These are phyloP conservation scores for Desmophyllum pertusum DNA, from an alignment of 92 coral and sea anemone species.

Conservation along the genomic window DNA sequence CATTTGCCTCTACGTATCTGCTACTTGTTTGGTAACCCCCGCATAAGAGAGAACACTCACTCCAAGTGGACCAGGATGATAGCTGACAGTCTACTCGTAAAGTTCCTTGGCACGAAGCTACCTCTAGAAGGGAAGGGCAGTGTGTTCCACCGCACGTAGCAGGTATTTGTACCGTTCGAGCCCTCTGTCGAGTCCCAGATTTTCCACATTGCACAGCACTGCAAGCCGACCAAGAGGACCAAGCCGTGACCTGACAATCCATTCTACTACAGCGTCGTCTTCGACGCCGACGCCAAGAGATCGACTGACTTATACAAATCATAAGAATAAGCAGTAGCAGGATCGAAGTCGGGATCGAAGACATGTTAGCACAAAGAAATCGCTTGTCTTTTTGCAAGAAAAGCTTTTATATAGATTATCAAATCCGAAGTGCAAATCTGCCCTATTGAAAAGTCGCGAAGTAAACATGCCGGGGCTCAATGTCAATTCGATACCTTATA, in stretches of 20 bases:
- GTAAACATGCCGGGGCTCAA: too few species aligned
- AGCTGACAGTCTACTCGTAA: not conserved
- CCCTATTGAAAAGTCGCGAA: too few species aligned
- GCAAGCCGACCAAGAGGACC: slow-evolving; percentile 32
- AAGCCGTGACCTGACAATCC: not conserved
- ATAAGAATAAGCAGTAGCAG: not conserved
- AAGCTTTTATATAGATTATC: too few species aligned
- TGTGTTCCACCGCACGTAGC: slow-evolving; percentile 12
- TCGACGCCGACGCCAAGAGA: slow-evolving; percentile 5
- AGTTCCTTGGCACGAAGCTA: not conserved
- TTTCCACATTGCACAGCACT: slow-evolving; percentile 5
- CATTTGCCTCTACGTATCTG: not conserved
- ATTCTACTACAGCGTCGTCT: slow-evolving; percentile 15
- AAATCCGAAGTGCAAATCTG: too few species aligned
- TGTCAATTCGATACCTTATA: too few species aligned
- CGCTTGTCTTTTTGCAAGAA: too few species aligned
- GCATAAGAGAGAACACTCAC: not conserved
- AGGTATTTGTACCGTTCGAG: not conserved
- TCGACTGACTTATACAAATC: not conserved
- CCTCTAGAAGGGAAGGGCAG: not conserved
- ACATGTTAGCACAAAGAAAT: not conserved
- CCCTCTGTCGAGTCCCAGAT: not conserved
- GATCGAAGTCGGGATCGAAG: not conserved
- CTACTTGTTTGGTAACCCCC: slow-evolving; percentile 17
- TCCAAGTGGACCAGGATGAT: slow-evolving; percentile 24